These are phyloP conservation scores for Tauraco hartlaubi DNA, from an alignment of 2,797 vertebrate genomes.

Conservation along the genomic window DNA sequence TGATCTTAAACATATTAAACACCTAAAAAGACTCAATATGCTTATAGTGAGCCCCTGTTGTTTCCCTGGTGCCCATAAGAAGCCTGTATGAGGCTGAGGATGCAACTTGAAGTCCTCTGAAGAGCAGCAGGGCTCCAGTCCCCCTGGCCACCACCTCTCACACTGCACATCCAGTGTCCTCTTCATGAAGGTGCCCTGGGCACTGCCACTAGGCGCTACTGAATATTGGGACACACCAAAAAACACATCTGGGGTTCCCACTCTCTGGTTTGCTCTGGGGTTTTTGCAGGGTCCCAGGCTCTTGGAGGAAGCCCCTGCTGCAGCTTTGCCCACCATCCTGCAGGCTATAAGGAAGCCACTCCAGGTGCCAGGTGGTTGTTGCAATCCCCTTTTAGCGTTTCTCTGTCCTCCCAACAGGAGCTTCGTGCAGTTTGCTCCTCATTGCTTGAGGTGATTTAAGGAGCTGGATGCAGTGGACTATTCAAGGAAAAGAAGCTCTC, in stretches of 20 bases:
- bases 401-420: background rate
- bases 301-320: background rate
- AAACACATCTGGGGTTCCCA: background rate
- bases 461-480: background rate
- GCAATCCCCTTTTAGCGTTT: background rate
- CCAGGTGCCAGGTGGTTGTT: accelerated
- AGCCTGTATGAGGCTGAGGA: background rate
- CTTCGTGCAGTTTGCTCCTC: background rate
- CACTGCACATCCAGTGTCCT: background rate
- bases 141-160: background rate
- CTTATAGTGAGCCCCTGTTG: background rate
- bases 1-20: background rate
- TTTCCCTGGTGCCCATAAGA: background rate
- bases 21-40: background rate
- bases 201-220: accelerated
- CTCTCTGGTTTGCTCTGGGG: background rate
- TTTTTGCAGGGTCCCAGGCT: background rate
- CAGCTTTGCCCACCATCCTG: background rate
- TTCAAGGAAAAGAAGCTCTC: background rate
- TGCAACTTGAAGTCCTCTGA: background rate
- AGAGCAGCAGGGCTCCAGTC: background rate
- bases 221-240: background rate
- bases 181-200: background rate
- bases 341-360: background rate
- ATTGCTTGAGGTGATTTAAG: background rate